Conservation (phyloP, 2,113 vertebrate genomes). For the Clarias batrachus region DNA sequence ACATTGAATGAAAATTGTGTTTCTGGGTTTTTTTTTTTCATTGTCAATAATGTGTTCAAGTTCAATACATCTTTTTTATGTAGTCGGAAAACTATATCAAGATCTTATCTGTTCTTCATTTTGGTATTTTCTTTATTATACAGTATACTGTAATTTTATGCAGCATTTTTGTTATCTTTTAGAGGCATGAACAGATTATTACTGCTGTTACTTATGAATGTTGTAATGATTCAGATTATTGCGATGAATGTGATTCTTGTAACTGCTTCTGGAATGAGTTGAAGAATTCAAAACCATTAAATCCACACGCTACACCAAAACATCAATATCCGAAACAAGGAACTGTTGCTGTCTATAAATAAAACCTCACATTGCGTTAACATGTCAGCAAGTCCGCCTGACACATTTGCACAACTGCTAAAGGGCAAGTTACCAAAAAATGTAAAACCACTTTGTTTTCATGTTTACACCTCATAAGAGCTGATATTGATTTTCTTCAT, state of each 20-base stretch:
- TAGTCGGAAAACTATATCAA: background rate
- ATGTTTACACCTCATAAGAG: background rate
- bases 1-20: background rate
- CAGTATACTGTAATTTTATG: background rate
- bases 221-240: background rate
- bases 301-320: background rate
- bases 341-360: background rate
- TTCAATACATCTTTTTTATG: background rate
- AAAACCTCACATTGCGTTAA: no score
- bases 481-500: background rate
- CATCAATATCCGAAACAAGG: background rate
- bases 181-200: no score
- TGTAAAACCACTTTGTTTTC: background rate
- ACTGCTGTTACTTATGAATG: background rate
- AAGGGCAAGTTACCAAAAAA: background rate
- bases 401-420: background rate
- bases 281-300: background rate
- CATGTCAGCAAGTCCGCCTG: no score
- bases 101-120: background rate
- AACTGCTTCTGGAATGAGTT: background rate
- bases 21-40: background rate
- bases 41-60: no score
- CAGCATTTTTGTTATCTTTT: background rate
- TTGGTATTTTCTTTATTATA: background rate
- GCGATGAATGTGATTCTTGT: background rate